phyloP scores from a whole-genome alignment of 1,140 invertebrate genomes.

The Apis dorsata region DNA sequence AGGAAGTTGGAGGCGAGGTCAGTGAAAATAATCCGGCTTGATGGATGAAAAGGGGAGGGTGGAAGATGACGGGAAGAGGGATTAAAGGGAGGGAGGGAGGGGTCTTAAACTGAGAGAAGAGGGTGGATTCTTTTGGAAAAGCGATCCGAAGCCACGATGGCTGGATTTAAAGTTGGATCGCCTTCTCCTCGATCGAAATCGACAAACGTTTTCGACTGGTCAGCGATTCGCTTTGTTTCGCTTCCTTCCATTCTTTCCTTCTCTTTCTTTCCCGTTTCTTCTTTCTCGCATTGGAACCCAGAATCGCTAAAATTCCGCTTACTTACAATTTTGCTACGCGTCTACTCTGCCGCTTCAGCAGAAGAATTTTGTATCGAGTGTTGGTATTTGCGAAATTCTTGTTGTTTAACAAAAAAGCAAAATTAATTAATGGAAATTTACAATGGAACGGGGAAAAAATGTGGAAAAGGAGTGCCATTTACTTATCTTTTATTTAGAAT shows the following conservation, averaged over 20 bases:
- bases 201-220: conserved; percentile 13
- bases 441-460: no score
- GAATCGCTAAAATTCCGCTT: no score
- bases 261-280: not conserved
- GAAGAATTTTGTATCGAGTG: no score
- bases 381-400: no score
- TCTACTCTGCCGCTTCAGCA: no score
- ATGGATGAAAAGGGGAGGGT: not conserved
- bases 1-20: conserved; percentile 5
- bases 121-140: not conserved
- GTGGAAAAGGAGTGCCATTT: no score
- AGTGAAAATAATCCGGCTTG: conserved; percentile 37
- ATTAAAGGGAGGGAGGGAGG: not conserved
- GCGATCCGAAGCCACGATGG: conserved; percentile 26
- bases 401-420: no score
- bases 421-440: no score
- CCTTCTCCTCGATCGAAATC: conserved; percentile 27
- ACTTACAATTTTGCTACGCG: no score
- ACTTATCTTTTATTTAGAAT: no score
- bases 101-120: conserved; percentile 5
- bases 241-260: no score
- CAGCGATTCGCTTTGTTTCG: not conserved
- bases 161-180: conserved; percentile 52
- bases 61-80: not conserved
- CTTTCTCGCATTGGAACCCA: no score